phyloP scores from a whole-genome alignment of 2,113 vertebrate genomes.

The Rallus limicola region DNA sequence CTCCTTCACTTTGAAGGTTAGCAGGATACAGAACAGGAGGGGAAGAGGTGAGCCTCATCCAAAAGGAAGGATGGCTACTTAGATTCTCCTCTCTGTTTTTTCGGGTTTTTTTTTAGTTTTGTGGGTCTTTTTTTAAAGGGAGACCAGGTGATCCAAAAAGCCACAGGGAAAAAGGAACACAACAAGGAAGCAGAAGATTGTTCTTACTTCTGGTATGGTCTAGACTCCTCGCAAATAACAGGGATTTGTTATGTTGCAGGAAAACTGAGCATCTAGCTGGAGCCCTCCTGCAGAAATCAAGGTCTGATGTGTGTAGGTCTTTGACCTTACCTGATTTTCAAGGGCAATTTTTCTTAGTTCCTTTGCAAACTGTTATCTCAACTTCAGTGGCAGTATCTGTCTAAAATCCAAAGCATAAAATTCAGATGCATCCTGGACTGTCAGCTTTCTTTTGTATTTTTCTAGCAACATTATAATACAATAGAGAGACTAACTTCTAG shows the following conservation, averaged over 20 bases:
- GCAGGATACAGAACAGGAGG: conserved; percentile 25
- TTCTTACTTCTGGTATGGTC: not conserved
- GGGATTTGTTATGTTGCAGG: not conserved
- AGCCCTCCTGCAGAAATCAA: conserved; percentile 2
- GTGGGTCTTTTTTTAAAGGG: not conserved
- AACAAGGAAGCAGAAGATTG: not conserved
- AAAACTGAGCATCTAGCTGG: not conserved
- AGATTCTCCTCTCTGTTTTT: not conserved
- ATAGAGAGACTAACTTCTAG: not conserved
- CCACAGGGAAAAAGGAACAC: not conserved
- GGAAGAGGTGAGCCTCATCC: conserved; percentile 43
- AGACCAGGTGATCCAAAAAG: not conserved
- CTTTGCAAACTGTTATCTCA: not conserved
- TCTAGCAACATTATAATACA: not conserved
- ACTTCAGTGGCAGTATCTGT: not conserved
- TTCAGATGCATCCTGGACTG: not conserved
- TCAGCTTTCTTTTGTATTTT: not conserved
- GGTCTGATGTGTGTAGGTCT: not conserved
- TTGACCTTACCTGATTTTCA: conserved; percentile 12
- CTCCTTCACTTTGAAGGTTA: conserved; percentile 47
- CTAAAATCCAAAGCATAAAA: not conserved
- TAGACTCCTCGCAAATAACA: not conserved
- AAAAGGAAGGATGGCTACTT: not conserved
- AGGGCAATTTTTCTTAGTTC: not conserved
- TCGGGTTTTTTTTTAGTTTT: too few relatives aligned